Evolutionary conservation across 2,888 invertebrate species (phyloP), one percentile per base, ranked within the genome.

Genomic region (Cremastobaeus sp.): DNA sequence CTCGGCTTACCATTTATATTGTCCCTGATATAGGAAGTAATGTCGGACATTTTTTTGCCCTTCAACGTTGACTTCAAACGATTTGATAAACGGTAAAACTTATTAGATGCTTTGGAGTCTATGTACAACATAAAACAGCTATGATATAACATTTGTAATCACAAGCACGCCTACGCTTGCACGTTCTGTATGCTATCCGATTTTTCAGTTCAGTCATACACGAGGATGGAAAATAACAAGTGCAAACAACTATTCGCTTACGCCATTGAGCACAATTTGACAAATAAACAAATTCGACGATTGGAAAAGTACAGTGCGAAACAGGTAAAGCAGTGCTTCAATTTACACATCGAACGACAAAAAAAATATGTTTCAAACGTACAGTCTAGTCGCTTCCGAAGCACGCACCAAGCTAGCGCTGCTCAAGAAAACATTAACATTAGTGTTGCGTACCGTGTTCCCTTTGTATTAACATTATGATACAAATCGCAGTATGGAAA

Each of bases 331-430:
- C 69, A 57, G 60, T 64, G 68, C 52, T 57, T 39, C 35, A 50
- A 50, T 47, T 17, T 20, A 37, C 18, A 64, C 57, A 64, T 12
- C 12, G 12, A 55, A 39, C 30, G n/a, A 20, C 9, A 15, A 69
- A 62, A 48, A 11, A 50, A 34, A 17, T 43, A 60, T 17, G 17
- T n/a, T n/a, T n/a, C n/a, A n/a, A 48, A 93, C 95, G 91, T 93
- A 96, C 96, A 94, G 90, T 96, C 96, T 89, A 96, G 93, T 85
- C 96, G 92, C 89, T 95, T 95, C 88, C 96, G 92, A 89, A 96
- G 93, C 79, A 96, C 94, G 91, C 95, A 95, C 96, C 96, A 97
- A 88, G 96, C 95, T 89, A 96, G 90, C 78, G 96, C 96, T 95
- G 92, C 91, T 89, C 88, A 81, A 82, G 72, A 68, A 79, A 78